Evolutionary conservation across 2,797 vertebrate species (phyloP), one percentile per base, ranked within the genome.

Genomic region (Phataginus tricuspis): DNA sequence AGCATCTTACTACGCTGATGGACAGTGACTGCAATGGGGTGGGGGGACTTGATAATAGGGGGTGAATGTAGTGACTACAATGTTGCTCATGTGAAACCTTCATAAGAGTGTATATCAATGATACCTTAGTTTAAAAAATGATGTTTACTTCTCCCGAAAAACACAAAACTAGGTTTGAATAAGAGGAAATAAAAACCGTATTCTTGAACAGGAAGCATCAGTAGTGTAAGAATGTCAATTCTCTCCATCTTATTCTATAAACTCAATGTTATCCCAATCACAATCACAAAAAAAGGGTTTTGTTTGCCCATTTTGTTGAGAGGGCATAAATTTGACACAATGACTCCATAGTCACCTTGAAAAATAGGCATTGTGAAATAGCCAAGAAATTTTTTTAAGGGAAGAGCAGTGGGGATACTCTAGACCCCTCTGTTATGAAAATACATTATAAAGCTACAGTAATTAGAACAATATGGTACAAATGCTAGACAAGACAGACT

Each of bases 131-230:
- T 45, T 45, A 2, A 31, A 88, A 82, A 74, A 37, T 66, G 66
- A 55, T 85, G n/a, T 63, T 57, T 74, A 61, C 27, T 49, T 91
- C 90, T 79, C 23, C 4, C 72, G 78, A 85, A 94, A 95, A 94
- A 86, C 23, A 79, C 51, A 74, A 82, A 68, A 39, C 42, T 77
- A 78, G 49, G 72, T 53, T 31, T 88, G 5, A 91, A 88, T 88
- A 55, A 90, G 94, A 74, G 14, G 19, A 71, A 91, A 79, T 2
- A 55, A 88, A 91, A 85, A 87, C 2, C 45, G 37, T 91, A 10
- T 49, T 83, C 27, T 55, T 77, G 53, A 25, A 80, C 34, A n/a
- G 31, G 5, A 80, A 86, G 59, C 69, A 53, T 80, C 27, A 45
- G 49, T 39, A 14, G 12, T 63, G 1, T 71, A 49, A 88, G 85